A percentile compares a stretch with the other conserved stretches of the same genome.
Evolutionary conservation across 2,888 invertebrate species (phyloP).

Genomic region (Chalcosyrphus nemorum): DNA sequence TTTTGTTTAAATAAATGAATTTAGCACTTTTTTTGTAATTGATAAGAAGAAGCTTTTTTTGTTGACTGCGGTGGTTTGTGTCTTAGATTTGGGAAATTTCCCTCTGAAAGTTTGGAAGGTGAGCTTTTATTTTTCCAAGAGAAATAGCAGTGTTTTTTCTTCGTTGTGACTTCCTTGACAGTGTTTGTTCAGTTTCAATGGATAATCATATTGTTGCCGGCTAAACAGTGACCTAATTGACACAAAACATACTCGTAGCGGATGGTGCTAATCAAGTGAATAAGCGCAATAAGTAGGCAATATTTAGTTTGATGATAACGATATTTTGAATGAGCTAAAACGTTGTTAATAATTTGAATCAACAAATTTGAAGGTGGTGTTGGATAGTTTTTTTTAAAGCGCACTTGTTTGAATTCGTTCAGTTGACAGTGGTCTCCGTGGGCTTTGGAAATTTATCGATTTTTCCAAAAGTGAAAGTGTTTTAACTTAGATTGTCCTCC

Average conservation of each 20-base stretch:
- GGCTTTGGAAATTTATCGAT: background rate
- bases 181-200: background rate
- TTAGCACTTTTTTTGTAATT: conserved; percentile 14
- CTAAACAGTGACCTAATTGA: background rate
- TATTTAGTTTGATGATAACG: background rate
- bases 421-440: too few species aligned
- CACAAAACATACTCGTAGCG: background rate
- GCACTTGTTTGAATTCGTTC: too few species aligned
- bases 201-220: background rate
- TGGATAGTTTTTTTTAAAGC: too few species aligned
- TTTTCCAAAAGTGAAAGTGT: background rate
- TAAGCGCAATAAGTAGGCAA: background rate
- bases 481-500: too few species aligned
- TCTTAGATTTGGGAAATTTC: background rate
- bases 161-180: background rate
- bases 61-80: conserved; percentile 14
- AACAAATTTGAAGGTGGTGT: too few species aligned
- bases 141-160: background rate
- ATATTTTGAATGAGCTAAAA: background rate
- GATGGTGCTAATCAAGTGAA: conserved; percentile 39
- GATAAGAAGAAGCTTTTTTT: background rate
- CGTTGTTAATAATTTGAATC: background rate
- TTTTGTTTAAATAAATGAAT: conserved; percentile 15
- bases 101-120: background rate
- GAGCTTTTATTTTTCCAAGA: background rate